These are phyloP conservation scores for Cercocebus atys DNA, from an alignment of 2,113 vertebrate genomes.

Conservation along the genomic window DNA sequence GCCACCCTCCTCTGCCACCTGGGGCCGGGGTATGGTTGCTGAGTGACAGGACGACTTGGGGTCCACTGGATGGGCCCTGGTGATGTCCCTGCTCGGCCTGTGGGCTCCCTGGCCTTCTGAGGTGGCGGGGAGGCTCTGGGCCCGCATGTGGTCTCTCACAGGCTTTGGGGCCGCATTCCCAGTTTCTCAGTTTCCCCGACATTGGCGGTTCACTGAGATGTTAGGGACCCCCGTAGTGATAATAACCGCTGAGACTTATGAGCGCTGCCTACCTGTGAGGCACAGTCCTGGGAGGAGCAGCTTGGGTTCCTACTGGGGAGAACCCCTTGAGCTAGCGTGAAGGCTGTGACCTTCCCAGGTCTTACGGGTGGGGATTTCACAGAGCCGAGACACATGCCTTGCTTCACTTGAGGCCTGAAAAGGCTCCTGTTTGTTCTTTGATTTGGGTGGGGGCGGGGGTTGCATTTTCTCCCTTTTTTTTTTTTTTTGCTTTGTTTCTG, in stretches of 20 bases:
- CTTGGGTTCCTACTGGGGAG: fast-evolving
- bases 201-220: fast-evolving
- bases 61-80: fast-evolving
- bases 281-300: fast-evolving
- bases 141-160: fast-evolving
- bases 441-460: background rate
- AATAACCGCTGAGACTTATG: fast-evolving
- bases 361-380: background rate
- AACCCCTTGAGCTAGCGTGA: fast-evolving
- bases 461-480: background rate
- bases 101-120: fast-evolving
- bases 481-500: background rate
- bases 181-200: fast-evolving
- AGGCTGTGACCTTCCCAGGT: background rate
- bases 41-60: background rate
- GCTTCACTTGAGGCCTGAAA: background rate
- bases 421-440: background rate
- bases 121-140: background rate
- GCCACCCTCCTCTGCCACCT: constrained; percentile 12
- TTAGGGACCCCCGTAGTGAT: no score
- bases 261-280: fast-evolving
- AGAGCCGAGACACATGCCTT: background rate
- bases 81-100: fast-evolving
- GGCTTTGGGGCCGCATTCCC: fast-evolving
- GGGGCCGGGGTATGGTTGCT: background rate